Evolutionary conservation across 2,797 vertebrate genomes (phyloP), one percentile per base, ranked within the genome.

Genomic region (Merluccius polli): DNA sequence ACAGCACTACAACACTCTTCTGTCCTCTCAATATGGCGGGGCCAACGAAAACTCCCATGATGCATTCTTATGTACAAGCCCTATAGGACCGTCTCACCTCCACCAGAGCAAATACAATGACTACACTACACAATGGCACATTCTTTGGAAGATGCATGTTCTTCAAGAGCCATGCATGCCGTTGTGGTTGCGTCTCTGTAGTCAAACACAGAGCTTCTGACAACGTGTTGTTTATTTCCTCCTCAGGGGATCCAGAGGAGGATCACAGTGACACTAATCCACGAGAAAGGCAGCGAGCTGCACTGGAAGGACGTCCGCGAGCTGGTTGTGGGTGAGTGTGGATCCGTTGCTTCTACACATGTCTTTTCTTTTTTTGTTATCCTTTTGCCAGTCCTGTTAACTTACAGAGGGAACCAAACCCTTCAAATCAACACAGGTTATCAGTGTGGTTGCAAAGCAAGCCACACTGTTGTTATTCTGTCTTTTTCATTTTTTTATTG

Each of bases 271-370:
- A 99, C 97, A 73, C 96, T 99, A 5, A 97, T 99, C 88, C 98
- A 99, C 0, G 97, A 99, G 92, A 99, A 97, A 85, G 98, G 98
- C 48, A 97, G 95, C 0, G 97, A 99, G 85, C 93, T 99, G 41
- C 97, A 99, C 83, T 99, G 98, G 98, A 99, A 99, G 63, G 98
- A 99, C 1, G 98, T 99, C 0, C 91, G 96, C 0, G 98, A 99
- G 88, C 92, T 99, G 89, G 98, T 99, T 27, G 97, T 99, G 35
- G 98, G 98, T 99, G 89, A 96, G 97, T 92, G 67, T 92, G 67
- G 48, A 1, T n/a, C 21, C 4, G 24, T 8, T 44, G 74, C 27
- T 30, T 52, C 67, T 16, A 29, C 9, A 4, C 33, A 29, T 59
- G 29, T 29, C 36, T 48, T 52, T 9, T 71, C 2, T 44, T 8